Evolutionary conservation across 35 echinoderm and acorn worm genomes (phyloP).

Genomic region (Ptychodera flava): DNA sequence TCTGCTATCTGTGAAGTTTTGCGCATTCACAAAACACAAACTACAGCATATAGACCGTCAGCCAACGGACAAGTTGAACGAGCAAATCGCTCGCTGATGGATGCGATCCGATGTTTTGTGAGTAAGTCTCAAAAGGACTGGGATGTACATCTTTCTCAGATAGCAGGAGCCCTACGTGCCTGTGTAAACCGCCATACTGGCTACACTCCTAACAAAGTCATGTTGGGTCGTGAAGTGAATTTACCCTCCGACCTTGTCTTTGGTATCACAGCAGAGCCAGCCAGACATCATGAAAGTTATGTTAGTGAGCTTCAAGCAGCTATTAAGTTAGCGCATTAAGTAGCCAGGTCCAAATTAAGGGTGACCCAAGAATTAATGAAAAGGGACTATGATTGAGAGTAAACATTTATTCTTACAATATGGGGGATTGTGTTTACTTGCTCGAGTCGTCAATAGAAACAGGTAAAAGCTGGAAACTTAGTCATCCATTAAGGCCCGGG

Average conservation of each 20-base stretch:
- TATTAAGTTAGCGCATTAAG: background rate
- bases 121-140: conserved; percentile 22
- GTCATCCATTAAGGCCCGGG: background rate
- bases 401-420: background rate
- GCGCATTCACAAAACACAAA: conserved; percentile 15
- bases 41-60: conserved; percentile 26
- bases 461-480: background rate
- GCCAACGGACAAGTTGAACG: conserved; percentile 41
- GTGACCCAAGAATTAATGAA: conserved; percentile 5
- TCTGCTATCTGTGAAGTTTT: conserved; percentile 9
- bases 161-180: conserved; percentile 5
- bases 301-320: background rate
- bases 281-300: background rate
- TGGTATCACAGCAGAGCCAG: background rate
- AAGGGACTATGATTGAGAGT: conserved; percentile 12
- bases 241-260: conserved; percentile 41
- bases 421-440: conserved; percentile 6
- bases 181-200: conserved; percentile 27
- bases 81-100: conserved; percentile 31
- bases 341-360: background rate
- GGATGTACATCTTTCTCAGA: conserved; percentile 8
- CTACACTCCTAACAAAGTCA: conserved; percentile 42
- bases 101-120: conserved; percentile 35
- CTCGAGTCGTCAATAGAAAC: background rate
- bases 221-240: conserved; percentile 47